These are phyloP conservation scores for Bolborhynchus lineola DNA, from an alignment of 2,113 vertebrate species.

Conservation along the genomic window DNA sequence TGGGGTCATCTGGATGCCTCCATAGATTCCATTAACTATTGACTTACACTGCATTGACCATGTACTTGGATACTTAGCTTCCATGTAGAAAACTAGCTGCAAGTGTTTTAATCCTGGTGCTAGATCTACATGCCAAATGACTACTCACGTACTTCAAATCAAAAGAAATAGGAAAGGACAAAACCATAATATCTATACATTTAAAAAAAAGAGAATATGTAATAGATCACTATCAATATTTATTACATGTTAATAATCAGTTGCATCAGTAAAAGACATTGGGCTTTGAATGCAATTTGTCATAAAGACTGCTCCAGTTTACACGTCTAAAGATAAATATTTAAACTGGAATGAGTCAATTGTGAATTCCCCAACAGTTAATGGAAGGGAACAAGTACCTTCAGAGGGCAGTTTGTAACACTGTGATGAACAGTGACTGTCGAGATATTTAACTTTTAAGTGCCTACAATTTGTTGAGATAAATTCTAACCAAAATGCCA, in stretches of 20 bases:
- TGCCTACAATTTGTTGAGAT: background rate
- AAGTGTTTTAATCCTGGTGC: background rate
- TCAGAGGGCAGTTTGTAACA: background rate
- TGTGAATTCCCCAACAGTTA: background rate
- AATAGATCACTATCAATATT: background rate
- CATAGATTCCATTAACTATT: background rate
- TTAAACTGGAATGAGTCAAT: background rate
- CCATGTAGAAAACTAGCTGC: background rate
- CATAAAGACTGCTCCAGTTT: background rate
- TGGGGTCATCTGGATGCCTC: background rate
- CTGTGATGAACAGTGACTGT: background rate
- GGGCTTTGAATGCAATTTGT: background rate
- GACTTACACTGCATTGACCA: background rate
- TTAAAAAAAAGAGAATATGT: background rate
- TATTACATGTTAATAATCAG: background rate
- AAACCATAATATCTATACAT: background rate
- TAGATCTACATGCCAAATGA: background rate
- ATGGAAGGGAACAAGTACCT: background rate
- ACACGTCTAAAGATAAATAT: background rate
- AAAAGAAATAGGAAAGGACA: background rate
- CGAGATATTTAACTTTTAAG: background rate
- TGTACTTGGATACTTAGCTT: background rate
- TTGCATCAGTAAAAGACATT: background rate
- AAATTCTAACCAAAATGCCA: background rate
- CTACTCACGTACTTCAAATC: background rate